Evolutionary conservation across 37 sponge, comb jelly and placozoan species (phyloP), one percentile per base, ranked within the genome.

Genomic region (Geodia barretti): DNA sequence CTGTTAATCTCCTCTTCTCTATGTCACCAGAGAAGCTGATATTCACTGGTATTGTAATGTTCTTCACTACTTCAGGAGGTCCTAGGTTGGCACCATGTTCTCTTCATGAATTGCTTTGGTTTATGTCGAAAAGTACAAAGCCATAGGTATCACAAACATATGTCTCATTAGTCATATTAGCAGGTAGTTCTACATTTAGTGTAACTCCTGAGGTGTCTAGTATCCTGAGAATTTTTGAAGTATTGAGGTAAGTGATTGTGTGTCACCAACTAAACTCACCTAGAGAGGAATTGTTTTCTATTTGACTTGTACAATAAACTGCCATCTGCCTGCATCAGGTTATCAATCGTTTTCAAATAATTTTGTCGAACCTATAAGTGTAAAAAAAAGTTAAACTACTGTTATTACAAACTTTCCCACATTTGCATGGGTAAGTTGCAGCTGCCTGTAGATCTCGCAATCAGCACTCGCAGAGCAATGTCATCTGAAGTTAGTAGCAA

Each of bases 321-420:
- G 34, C 33, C 54, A 26, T 73, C 75, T 32, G 83, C 75, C 42
- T 65, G 47, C 58, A 73, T 73, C 1, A 83, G 38, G 31, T 83
- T 83, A 41, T 83, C 83, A 65, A 73, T 67, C 23, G 47, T 74
- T 40, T 42, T 20, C 2, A 83, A 33, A 31, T 74, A 83, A 41
- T 74, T 64, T 4, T 83, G 36, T 19, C 74, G 73, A n/a, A 83
- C 75, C 83, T 83, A 38, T 19, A 71, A 29, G 5, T 24, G 7
- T 24, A 28, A 25, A 32, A 25, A 68, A 29, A 68, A 3, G 20
- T 32, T 29, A 26, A 23, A 24, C 5, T 7, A 64, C n/a, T 26
- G 34, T 5, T 20, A 33, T n/a, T 68, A 47, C 14, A 29, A 32
- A 68, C 31, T 29, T 4, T 2, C 68, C 34, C 33, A 68, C 68